A percentile compares a stretch with the other conserved stretches of the same genome.
phyloP scores from a whole-genome alignment of 2,888 invertebrate species.

The Coenonympha arcania region DNA sequence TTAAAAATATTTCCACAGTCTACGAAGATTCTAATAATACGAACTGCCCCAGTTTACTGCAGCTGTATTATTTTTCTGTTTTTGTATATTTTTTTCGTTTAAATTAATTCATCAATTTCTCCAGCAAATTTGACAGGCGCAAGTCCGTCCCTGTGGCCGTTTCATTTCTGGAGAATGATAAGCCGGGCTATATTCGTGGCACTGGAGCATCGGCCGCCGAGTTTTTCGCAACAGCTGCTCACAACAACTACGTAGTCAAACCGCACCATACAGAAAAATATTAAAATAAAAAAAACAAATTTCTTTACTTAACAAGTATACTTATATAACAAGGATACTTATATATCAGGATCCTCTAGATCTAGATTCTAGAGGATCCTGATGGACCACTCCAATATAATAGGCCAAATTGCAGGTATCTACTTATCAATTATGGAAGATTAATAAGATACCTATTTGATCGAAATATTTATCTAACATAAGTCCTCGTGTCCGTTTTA shows the following conservation, averaged over 20 bases:
- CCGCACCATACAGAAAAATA: neutral
- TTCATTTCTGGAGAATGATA: constrained; percentile 64
- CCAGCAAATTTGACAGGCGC: neutral
- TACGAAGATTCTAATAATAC: neutral
- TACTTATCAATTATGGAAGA: no score
- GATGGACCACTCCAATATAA: no score
- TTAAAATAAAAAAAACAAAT: no score
- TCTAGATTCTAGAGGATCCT: no score
- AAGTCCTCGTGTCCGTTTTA: no score
- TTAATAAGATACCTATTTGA: no score
- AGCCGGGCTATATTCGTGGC: constrained; percentile 53
- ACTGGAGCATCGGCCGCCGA: constrained; percentile 33
- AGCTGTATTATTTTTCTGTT: neutral
- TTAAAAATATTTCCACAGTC: no score
- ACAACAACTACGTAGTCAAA: constrained; percentile 16
- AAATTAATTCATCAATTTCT: neutral
- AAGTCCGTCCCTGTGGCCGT: constrained; percentile 51
- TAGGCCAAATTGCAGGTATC: no score
- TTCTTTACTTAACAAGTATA: no score
- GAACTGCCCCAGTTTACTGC: neutral
- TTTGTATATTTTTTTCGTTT: neutral
- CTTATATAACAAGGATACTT: no score
- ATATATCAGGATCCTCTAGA: no score
- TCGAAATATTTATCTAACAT: no score
- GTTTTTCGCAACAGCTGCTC: constrained; percentile 18